Base-by-base conservation (phyloP, 2,888 invertebrate species). In the Cordylochernes scorpioides region DNA sequence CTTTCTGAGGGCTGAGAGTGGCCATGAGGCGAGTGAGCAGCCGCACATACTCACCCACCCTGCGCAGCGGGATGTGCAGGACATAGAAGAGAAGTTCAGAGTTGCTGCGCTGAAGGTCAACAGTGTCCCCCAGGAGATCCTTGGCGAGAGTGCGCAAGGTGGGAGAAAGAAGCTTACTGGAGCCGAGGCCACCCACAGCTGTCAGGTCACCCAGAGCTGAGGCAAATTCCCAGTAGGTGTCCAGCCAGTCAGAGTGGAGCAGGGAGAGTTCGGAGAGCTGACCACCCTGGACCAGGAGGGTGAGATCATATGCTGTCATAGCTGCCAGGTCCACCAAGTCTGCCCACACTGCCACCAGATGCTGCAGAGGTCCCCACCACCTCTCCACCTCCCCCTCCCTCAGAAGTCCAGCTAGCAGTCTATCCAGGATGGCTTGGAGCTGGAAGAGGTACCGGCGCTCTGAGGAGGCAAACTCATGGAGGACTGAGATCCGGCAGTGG, bases 401-500 rank as follows among this genome's bases (percentile, higher is more conserved):
- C 25, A 44, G 38, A 3, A 53, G 39, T 4, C 49, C 47, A 28
- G 44, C 44, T 6, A 52, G 35, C 25, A 50, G 39, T 5, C 39
- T 31, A 22, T 41, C 38, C 14, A 34, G 33, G 16, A 51, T 45
- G 26, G 39, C 39, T 25, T 47, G 41, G 13, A 50, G 38, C 17
- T 39, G 37, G 33, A 46, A 46, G 29, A 51, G 46, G 27, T 19
- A 28, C 19, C 39, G 34, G 25, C 50, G 37, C 34, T 47, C 51
- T 8, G 44, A 43, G 5, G 45, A 39, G 2, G 48, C 45, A 14
- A 53, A 39, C 33, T 52, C 51, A 39, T 50, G 50, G 25, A 50
- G 26, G 3, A 45, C 35, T 24, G 36, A 36, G 10, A 36, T 33
- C 35, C 43, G 34, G 15, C 40, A 31, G 35, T 41, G 35, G 34